These are phyloP conservation scores for Heliothis virescens DNA, from an alignment of 1,140 invertebrate species.

Conservation along the genomic window DNA sequence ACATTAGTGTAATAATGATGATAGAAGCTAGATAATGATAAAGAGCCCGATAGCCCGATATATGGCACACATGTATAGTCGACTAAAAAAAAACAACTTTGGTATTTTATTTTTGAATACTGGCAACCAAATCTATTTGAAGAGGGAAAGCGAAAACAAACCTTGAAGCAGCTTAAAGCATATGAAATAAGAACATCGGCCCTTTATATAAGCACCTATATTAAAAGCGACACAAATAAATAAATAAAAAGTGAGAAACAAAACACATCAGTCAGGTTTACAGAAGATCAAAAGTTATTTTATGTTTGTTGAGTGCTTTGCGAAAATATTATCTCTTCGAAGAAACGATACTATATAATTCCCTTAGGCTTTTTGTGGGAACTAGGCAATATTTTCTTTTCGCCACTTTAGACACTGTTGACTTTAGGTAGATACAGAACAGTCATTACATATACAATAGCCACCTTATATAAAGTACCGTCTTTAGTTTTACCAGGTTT, in stretches of 20 bases:
- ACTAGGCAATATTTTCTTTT: not conserved
- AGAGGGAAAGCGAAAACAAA: not conserved
- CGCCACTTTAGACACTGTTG: not conserved
- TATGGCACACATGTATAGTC: no score
- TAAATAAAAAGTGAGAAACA: conserved; percentile 7
- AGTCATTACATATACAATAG: not conserved
- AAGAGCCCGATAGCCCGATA: no score
- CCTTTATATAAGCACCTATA: not conserved
- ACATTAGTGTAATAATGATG: no score
- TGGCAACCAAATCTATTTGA: no score
- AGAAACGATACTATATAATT: not conserved
- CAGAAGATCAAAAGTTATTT: conserved; percentile 7
- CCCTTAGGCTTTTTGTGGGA: not conserved
- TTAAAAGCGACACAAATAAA: conserved; percentile 11
- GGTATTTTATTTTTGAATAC: no score
- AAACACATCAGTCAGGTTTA: conserved; percentile 30
- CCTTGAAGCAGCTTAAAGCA: not conserved
- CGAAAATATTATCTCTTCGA: conserved; percentile 15
- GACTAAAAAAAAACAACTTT: no score
- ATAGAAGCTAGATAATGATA: no score
- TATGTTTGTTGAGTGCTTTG: not conserved
- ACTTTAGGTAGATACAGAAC: not conserved
- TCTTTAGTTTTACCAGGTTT: no score
- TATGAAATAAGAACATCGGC: not conserved
- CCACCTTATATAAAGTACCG: not conserved